These are phyloP conservation scores for Siniperca undulata DNA, from an alignment of 2,797 vertebrate genomes.

Conservation along the genomic window DNA sequence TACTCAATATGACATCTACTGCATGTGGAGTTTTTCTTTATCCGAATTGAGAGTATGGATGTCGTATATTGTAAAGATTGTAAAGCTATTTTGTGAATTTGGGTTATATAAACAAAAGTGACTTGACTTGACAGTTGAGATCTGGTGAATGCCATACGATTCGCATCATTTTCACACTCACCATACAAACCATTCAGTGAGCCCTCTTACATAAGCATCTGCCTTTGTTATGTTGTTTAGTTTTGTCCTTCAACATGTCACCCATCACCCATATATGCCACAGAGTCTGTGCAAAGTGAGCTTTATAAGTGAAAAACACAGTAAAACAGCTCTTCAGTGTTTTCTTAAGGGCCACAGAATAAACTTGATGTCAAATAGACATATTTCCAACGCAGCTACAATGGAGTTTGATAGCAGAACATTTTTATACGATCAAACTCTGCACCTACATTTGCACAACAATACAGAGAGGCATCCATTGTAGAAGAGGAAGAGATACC, in stretches of 20 bases:
- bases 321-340: not conserved
- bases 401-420: constrained; percentile 7
- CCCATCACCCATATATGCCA: not conserved
- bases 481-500: constrained; percentile 24
- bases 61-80: not conserved
- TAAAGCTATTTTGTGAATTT: not conserved
- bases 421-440: constrained; percentile 2
- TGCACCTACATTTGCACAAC: constrained; percentile 36
- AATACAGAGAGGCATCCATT: constrained; percentile 17
- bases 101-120: not conserved
- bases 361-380: constrained; percentile 8
- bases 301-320: not conserved
- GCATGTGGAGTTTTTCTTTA: not conserved
- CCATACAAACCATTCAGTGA: not conserved
- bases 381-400: not conserved
- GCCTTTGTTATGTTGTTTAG: not conserved
- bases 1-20: too few species aligned
- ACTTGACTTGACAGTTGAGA: not conserved
- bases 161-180: not conserved
- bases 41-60: not conserved
- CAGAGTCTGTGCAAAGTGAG: not conserved
- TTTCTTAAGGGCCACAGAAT: not conserved
- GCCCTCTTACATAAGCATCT: not conserved
- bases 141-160: not conserved
- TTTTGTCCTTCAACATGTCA: not conserved